A percentile compares a stretch with the other conserved stretches of the same genome.
These are phyloP conservation scores for Taenioides sp. DNA, from an alignment of 2,797 vertebrate species.

Conservation along the genomic window DNA sequence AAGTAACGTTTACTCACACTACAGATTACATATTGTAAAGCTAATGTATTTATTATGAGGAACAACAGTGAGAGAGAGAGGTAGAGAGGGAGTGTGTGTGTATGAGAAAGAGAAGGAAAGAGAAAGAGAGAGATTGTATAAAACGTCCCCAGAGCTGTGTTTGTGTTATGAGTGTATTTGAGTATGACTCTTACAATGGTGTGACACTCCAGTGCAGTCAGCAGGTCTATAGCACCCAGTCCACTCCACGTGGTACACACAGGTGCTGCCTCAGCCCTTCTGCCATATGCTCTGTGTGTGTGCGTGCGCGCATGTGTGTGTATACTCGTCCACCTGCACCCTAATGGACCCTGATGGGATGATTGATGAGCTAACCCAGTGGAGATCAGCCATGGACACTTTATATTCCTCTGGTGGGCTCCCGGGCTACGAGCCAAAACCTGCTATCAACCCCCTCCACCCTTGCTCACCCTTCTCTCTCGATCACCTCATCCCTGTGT, in stretches of 20 bases:
- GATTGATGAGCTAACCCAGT: constrained; percentile 79
- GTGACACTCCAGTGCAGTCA: constrained; percentile 29
- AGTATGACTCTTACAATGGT: constrained; percentile 24
- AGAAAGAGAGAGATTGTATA: background rate
- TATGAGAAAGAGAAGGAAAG: too few species aligned
- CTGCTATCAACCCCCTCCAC: constrained; percentile 16
- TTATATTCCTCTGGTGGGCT: constrained; percentile 75
- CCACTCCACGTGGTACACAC: constrained; percentile 54
- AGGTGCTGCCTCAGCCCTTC: constrained; percentile 70
- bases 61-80: background rate
- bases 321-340: constrained; percentile 67
- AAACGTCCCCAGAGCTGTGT: constrained; percentile 47
- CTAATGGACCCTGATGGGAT: constrained; percentile 80
- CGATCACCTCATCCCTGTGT: constrained; percentile 17
- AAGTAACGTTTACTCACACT: background rate
- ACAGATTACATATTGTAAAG: constrained; percentile 18
- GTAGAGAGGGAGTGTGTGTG: too few species aligned
- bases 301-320: constrained; percentile 33
- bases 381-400: constrained; percentile 75
- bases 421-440: constrained; percentile 63
- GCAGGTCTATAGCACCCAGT: constrained; percentile 34
- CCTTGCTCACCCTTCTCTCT: background rate
- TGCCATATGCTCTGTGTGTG: constrained; percentile 56
- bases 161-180: constrained; percentile 26
- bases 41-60: constrained; percentile 38